Evolutionary conservation across 2,113 vertebrate species (phyloP).

Genomic region (Lonchura striata): DNA sequence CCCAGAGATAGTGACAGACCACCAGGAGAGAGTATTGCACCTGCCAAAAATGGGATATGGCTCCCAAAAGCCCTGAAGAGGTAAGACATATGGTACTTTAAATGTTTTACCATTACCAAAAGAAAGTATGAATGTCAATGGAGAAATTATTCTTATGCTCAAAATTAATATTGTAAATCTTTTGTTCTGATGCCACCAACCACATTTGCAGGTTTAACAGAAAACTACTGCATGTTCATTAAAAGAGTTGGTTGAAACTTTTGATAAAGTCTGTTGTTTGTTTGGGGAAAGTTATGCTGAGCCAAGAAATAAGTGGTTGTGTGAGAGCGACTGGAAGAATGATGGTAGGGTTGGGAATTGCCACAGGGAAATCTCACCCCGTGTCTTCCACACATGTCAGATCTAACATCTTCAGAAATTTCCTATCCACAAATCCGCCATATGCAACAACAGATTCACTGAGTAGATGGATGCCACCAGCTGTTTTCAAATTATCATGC

Average conservation of each 20-base stretch:
- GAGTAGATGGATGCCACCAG: background rate
- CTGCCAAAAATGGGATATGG: background rate
- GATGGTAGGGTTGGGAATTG: background rate
- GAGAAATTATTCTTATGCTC: background rate
- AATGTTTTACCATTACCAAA: background rate
- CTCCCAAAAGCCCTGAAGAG: background rate
- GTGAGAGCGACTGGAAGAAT: fast-evolving
- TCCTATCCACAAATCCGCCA: background rate
- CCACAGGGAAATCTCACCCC: background rate
- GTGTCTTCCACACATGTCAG: background rate
- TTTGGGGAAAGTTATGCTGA: background rate
- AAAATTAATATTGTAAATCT: background rate
- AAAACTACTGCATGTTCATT: background rate
- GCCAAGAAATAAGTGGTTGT: background rate
- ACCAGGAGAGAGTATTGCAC: background rate
- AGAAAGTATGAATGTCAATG: background rate
- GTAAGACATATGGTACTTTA: background rate
- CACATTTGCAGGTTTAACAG: background rate
- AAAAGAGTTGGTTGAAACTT: background rate
- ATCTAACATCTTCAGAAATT: background rate
- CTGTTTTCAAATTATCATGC: background rate
- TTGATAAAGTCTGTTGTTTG: background rate
- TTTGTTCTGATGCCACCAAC: background rate
- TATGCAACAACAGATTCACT: background rate
- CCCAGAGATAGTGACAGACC: background rate